phyloP scores from a whole-genome alignment of 2,888 invertebrate species.

The Capitulum mitella region DNA sequence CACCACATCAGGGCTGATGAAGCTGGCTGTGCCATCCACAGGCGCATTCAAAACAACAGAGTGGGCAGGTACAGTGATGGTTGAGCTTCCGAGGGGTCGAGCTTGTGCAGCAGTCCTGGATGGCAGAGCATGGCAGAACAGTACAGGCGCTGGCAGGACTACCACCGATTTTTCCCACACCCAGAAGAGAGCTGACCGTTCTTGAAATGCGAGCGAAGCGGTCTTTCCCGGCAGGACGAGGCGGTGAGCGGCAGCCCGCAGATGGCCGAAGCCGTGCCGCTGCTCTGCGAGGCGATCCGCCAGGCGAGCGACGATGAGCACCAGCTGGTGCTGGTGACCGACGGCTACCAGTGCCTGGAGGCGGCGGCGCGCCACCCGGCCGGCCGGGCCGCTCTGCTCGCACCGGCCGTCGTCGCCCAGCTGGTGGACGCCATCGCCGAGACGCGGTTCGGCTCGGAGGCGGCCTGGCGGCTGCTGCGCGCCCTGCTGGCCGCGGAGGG shows the following conservation, averaged over 20 bases:
- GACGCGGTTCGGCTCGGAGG: background rate
- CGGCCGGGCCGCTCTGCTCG: background rate
- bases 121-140: no score
- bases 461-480: constrained; percentile 19
- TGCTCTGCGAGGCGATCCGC: constrained; percentile 40
- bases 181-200: no score
- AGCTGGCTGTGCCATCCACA: no score
- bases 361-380: background rate
- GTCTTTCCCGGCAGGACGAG: background rate
- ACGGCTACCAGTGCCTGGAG: constrained; percentile 18
- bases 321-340: constrained; percentile 40
- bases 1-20: no score
- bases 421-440: background rate
- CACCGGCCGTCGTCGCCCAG: background rate
- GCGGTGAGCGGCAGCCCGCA: constrained; percentile 58
- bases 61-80: no score
- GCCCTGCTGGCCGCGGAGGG: background rate
- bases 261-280: constrained; percentile 57
- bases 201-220: no score
- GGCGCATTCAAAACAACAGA: no score
- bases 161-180: no score
- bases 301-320: constrained; percentile 53
- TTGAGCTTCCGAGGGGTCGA: no score
- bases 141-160: no score
- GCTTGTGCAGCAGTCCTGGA: no score